phyloP scores from a whole-genome alignment of 2,888 invertebrate species.

The Caenorhabditis virilis region DNA sequence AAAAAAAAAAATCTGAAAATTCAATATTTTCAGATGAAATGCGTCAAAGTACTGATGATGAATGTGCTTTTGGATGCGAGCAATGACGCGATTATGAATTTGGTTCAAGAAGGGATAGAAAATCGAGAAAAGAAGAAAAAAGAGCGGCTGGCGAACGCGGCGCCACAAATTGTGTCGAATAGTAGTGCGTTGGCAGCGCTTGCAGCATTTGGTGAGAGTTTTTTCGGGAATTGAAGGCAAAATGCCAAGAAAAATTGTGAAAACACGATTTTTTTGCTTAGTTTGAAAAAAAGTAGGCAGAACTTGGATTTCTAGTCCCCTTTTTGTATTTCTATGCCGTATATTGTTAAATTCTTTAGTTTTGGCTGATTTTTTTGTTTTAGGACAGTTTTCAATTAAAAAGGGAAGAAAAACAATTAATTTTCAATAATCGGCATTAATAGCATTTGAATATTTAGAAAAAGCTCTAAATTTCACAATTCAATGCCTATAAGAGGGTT shows the following conservation, averaged over 20 bases:
- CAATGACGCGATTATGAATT: slow-evolving; percentile 82
- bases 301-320: no score
- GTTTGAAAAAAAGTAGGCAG: no score
- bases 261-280: no score
- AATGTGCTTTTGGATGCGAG: slow-evolving; percentile 93
- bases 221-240: no score
- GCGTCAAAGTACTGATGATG: slow-evolving; percentile 75
- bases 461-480: no score
- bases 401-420: not conserved
- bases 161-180: slow-evolving; percentile 44
- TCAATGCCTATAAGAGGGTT: no score
- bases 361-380: slow-evolving; percentile 2
- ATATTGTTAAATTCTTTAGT: no score
- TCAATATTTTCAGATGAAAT: slow-evolving; percentile 27
- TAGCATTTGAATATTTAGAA: no score
- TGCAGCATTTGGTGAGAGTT: slow-evolving; percentile 42
- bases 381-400: not conserved
- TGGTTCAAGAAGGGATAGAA: slow-evolving; percentile 77
- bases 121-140: slow-evolving; percentile 10
- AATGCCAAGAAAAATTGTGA: no score
- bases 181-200: slow-evolving; percentile 53
- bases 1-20: no score
- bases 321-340: no score
- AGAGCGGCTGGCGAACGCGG: slow-evolving; percentile 12
- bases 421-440: not conserved